Conservation (phyloP, 1,140 invertebrate genomes). For the Ips typographus region DNA sequence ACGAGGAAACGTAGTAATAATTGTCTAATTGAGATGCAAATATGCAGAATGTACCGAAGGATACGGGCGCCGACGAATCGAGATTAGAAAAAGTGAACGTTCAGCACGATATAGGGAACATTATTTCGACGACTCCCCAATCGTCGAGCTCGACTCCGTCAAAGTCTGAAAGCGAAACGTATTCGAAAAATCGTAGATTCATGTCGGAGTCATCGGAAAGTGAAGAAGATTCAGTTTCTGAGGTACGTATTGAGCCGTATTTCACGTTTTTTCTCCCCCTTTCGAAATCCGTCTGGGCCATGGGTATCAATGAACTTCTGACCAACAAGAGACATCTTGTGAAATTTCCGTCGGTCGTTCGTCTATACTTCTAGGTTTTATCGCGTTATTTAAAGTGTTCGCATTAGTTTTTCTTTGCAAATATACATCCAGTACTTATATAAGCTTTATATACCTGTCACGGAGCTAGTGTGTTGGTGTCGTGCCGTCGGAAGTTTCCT, state of each 20-base stretch:
- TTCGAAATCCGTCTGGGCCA: constrained; percentile 39
- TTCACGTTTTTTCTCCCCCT: not conserved
- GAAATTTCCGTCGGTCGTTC: constrained; percentile 45
- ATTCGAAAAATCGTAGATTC: constrained; percentile 77
- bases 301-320: constrained; percentile 52
- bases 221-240: constrained; percentile 89
- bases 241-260: constrained; percentile 62
- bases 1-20: constrained; percentile 42
- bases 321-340: constrained; percentile 52
- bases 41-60: constrained; percentile 87
- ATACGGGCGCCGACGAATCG: constrained; percentile 70
- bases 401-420: constrained; percentile 11
- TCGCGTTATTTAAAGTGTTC: constrained; percentile 2
- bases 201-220: constrained; percentile 88
- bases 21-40: constrained; percentile 63
- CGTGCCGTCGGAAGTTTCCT: constrained; percentile 23
- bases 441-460: constrained; percentile 17
- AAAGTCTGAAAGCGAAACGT: constrained; percentile 76
- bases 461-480: constrained; percentile 13
- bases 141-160: constrained; percentile 66
- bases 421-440: constrained; percentile 23
- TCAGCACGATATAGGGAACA: constrained; percentile 59
- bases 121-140: constrained; percentile 62
- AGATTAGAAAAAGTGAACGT: constrained; percentile 70
- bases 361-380: constrained; percentile 13